phyloP scores from a whole-genome alignment of 2,888 invertebrate species.

The Drosophila infuscata region DNA sequence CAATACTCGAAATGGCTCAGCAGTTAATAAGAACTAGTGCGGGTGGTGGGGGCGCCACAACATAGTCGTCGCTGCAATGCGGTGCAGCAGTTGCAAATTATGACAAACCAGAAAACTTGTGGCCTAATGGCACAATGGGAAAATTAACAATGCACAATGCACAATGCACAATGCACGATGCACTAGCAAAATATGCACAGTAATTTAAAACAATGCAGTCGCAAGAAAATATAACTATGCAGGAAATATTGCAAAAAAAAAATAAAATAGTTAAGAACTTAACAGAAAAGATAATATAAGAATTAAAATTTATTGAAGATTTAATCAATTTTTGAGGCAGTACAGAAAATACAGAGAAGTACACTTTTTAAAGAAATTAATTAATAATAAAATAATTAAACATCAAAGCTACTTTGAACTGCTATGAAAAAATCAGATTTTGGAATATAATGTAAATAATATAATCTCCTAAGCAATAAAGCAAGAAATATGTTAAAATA shows the following conservation, averaged over 20 bases:
- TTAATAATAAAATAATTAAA: too few species aligned
- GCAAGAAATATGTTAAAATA: neutral
- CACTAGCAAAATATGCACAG: slow-evolving; percentile 9
- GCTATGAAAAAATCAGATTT: neutral
- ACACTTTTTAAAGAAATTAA: neutral
- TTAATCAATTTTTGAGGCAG: neutral
- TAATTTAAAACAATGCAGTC: slow-evolving; percentile 3
- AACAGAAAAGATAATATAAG: neutral
- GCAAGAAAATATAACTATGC: neutral
- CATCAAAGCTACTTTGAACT: neutral
- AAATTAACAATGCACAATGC: slow-evolving; percentile 10
- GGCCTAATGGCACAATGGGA: slow-evolving; percentile 18
- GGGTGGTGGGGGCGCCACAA: slow-evolving; percentile 22
- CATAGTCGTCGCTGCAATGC: slow-evolving; percentile 39
- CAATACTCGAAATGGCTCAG: slow-evolving; percentile 58
- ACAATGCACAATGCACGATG: slow-evolving; percentile 3
- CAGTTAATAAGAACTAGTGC: slow-evolving; percentile 75
- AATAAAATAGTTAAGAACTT: neutral
- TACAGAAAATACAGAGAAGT: too few species aligned
- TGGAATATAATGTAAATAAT: too few species aligned
- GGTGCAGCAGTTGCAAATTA: slow-evolving; percentile 75
- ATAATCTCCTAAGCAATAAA: too few species aligned
- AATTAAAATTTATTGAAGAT: neutral
- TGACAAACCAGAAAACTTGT: slow-evolving; percentile 59
- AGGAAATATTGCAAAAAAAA: too few species aligned